Evolutionary conservation across 2,113 vertebrate species (phyloP), one percentile per base, ranked within the genome.

Genomic region (Aepyceros melampus): DNA sequence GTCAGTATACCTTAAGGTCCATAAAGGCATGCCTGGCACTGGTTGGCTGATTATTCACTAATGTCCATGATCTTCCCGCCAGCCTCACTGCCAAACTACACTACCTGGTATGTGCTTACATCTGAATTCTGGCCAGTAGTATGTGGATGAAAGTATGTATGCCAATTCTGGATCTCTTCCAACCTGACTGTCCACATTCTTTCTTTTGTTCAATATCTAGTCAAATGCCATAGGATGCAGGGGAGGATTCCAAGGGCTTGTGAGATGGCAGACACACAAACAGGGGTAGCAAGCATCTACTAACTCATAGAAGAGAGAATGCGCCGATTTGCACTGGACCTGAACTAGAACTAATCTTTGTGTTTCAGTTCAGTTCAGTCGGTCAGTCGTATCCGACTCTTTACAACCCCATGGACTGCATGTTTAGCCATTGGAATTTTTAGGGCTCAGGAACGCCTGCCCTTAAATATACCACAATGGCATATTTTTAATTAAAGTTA

Each of bases 261-360:
- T 25, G 14, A 36, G 29, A 64, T 23, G 40, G 6, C 7, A 21
- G 14, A 19, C 25, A 2, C 29, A 76, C 6, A 74, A 11, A 76
- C 10, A 56, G 21, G 60, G 45, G 9, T 40, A 56, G 27, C 12
- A n/a, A 36, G 11, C 27, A 17, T 21, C 6, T 17, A 10, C 21
- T 7, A 51, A 45, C 29, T n/a, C 21, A 23, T 31, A 13, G 11
- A 56, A 29, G 10, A 64, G 81, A 96, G 36, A 71, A 67, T 17
- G 27, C 1, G 23, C 7, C 62, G 13, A n/a, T 51, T n/a, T 36
- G 1, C 36, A 1, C 2, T 17, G 3, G 33, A 79, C 4, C 51
- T 56, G 56, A 56, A 76, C 21, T 82, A 45, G 33, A 67, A 88
- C 10, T 67, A 55, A 36, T 1, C 1, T 81, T 62, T 74, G 33